A percentile compares a stretch with the other conserved stretches of the same genome.
Conservation (phyloP, 2,113 vertebrate species). For the Notechis scutatus region DNA sequence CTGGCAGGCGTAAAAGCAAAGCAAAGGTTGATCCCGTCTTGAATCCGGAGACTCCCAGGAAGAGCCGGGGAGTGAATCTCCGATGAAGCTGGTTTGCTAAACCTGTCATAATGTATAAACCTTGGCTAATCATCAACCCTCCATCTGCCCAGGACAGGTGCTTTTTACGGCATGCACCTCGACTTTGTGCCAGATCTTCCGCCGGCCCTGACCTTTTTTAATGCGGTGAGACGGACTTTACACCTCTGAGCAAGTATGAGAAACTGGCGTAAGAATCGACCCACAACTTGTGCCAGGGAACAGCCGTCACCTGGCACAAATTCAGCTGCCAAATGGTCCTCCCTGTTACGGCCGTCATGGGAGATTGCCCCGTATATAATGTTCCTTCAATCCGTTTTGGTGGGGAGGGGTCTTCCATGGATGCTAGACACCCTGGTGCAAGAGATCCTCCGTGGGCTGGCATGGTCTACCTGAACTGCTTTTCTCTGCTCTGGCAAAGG, state of each 20-base stretch:
- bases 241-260: constrained; percentile 50
- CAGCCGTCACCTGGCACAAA: not conserved
- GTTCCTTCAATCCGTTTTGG: too few relatives aligned
- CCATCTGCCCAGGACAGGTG: constrained; percentile 1
- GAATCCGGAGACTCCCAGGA: not conserved
- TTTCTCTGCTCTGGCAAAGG: not conserved
- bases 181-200: not conserved
- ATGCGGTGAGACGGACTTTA: constrained; percentile 62
- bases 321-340: not conserved
- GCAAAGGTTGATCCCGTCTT: not conserved
- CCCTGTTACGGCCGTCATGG: not conserved
- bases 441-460: not conserved
- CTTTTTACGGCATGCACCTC: not conserved
- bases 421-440: too few relatives aligned
- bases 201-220: constrained; percentile 29
- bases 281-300: constrained; percentile 24
- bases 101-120: not conserved
- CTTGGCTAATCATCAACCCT: constrained; percentile 40
- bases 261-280: constrained; percentile 38
- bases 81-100: not conserved
- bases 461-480: not conserved
- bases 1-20: not conserved
- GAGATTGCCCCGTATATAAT: not conserved
- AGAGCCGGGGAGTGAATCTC: not conserved
- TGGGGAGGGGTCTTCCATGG: too few relatives aligned